A percentile compares a stretch with the other conserved stretches of the same genome.
Evolutionary conservation across 1,140 invertebrate genomes (phyloP).

Genomic region (Cyclina sinensis): DNA sequence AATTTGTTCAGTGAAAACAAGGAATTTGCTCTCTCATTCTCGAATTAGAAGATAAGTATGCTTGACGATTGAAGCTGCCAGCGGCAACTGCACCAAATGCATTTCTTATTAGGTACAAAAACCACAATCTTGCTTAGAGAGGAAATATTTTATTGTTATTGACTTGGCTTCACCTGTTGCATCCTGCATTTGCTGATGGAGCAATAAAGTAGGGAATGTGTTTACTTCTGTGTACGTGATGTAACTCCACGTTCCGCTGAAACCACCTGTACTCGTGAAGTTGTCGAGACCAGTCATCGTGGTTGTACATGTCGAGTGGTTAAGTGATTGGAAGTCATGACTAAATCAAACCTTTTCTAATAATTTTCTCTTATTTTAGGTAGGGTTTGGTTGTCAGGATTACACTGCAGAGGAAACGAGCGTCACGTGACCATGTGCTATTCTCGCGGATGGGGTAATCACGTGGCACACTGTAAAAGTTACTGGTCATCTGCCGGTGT

Average conservation of each 20-base stretch:
- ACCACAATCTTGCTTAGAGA: too few species aligned
- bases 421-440: constrained; percentile 57
- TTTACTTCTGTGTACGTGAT: not conserved
- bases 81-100: not conserved
- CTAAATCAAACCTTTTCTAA: not conserved
- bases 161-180: not conserved
- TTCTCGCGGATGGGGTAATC: constrained; percentile 56
- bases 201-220: not conserved
- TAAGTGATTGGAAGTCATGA: not conserved
- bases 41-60: too few species aligned
- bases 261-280: not conserved
- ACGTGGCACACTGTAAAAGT: not conserved
- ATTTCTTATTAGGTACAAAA: not conserved
- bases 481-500: constrained; percentile 59
- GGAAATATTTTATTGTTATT: not conserved
- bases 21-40: too few species aligned
- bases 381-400: constrained; percentile 59
- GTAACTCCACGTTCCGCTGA: not conserved
- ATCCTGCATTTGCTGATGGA: not conserved
- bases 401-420: constrained; percentile 62
- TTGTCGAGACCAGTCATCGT: too few species aligned
- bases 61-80: too few species aligned
- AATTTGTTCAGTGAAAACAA: constrained; percentile 1
- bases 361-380: constrained; percentile 27
- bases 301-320: too few species aligned